A percentile compares a stretch with the other conserved stretches of the same genome.
These are phyloP conservation scores for Pogonomyrmex barbatus DNA, from an alignment of 1,140 invertebrate genomes.

Conservation along the genomic window DNA sequence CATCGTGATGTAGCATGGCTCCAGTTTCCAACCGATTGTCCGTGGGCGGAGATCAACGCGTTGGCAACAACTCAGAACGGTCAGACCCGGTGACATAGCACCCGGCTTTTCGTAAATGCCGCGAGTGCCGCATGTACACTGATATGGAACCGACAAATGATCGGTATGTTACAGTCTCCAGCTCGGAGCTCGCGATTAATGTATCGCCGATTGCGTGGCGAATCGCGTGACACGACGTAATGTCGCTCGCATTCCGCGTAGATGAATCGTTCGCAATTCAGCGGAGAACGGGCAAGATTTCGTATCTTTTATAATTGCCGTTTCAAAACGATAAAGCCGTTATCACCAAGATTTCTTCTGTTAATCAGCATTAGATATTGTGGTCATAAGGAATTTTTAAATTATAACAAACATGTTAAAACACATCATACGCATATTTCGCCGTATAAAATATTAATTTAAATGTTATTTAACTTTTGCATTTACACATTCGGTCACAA, in stretches of 20 bases:
- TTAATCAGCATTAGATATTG: neutral
- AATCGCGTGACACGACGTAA: constrained; percentile 27
- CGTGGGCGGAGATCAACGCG: constrained; percentile 2
- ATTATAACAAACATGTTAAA: constrained; percentile 9
- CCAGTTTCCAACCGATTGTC: constrained; percentile 48
- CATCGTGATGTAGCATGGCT: neutral
- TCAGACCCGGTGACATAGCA: neutral
- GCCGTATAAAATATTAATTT: neutral
- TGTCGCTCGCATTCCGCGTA: constrained; percentile 26
- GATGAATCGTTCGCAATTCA: constrained; percentile 15
- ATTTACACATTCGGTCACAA: neutral
- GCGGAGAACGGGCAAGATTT: neutral
- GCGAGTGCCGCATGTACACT: constrained; percentile 2
- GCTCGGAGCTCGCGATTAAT: neutral
- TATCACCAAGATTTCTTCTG: neutral
- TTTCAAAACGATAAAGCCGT: neutral
- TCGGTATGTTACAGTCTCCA: constrained; percentile 53
- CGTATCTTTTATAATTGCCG: neutral
- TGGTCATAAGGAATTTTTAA: neutral
- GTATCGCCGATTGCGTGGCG: constrained; percentile 46
- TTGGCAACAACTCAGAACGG: constrained; percentile 48
- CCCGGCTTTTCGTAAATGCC: constrained; percentile 53
- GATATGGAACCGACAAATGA: constrained; percentile 66
- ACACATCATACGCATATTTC: neutral
- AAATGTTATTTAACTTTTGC: neutral